Evolutionary conservation across 2,113 vertebrate species (phyloP), one percentile per base, ranked within the genome.

Genomic region (Lepidothrix coronata): DNA sequence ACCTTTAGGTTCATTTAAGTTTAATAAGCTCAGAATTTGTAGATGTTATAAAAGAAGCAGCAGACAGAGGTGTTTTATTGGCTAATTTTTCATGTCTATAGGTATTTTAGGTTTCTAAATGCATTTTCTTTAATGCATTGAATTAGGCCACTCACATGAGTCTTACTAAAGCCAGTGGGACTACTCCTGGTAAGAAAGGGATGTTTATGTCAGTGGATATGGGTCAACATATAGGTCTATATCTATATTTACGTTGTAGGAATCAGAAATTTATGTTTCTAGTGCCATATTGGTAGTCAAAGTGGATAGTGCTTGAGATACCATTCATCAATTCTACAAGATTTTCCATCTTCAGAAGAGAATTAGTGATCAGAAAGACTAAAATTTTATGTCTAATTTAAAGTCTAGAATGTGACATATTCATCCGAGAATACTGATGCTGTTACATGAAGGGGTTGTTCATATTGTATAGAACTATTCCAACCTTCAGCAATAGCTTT

Each of bases 21-120:
- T 87, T 96, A 94, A 96, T 96, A 67, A 84, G 19, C 51, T 84
- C 65, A 92, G 81, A 96, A 92, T 93, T 86, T 89, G 85, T 84
- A 83, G 86, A 58, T 63, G 18, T 74, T 96, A 92, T 88, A 85
- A 91, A 93, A 93, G 76, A 66, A 83, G 37, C 8, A 87, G 43
- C 15, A 68, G 86, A 80, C 24, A 90, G 81, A 73, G 24, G 57
- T 21, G 5, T 76, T 89, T 91, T 92, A 86, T 95, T 94, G 20
- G 70, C 81, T 90, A 85, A 54, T 95, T 97, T 83, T 75, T 91
- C 31, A 79, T n/a, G 20, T 67, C 30, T 81, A 7, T 31, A 67
- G 70, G 8, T 82, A 73, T 65, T 86, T 84, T 52, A n/a, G 39
- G 46, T 46, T 91, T 84, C 30, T 73, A 28, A 61, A 13, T 39